phyloP scores from a whole-genome alignment of 1,140 invertebrate species.

The Papilio polytes region DNA sequence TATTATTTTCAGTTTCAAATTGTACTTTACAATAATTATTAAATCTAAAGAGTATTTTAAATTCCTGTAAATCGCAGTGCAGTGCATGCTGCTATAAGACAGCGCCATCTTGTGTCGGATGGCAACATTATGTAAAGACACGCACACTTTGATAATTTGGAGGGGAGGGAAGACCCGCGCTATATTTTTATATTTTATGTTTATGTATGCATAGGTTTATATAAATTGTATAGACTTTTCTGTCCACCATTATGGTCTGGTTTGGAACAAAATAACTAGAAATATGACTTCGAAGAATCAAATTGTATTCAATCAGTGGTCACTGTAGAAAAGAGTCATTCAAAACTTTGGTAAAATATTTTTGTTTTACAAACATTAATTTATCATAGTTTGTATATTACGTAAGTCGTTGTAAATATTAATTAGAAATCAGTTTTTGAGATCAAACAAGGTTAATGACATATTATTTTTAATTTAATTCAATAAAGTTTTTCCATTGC shows the following conservation, averaged over 20 bases:
- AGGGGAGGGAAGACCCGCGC: neutral
- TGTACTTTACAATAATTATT: neutral
- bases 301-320: neutral
- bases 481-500: neutral
- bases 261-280: neutral
- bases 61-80: neutral
- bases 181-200: constrained; percentile 23
- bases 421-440: neutral
- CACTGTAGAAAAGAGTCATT: neutral
- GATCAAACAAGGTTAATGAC: constrained; percentile 2
- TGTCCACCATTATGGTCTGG: constrained; percentile 20
- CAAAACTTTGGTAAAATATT: neutral
- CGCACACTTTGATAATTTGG: constrained; percentile 47
- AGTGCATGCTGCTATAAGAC: neutral
- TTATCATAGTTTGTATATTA: neutral
- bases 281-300: neutral
- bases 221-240: constrained; percentile 18
- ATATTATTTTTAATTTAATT: neutral
- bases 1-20: neutral
- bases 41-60: neutral
- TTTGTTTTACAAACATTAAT: neutral
- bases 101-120: constrained; percentile 75
- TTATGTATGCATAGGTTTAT: constrained; percentile 5
- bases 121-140: constrained; percentile 56
- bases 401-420: neutral